phyloP scores from a whole-genome alignment of 2,888 invertebrate species.

The Corbicula japonica region DNA sequence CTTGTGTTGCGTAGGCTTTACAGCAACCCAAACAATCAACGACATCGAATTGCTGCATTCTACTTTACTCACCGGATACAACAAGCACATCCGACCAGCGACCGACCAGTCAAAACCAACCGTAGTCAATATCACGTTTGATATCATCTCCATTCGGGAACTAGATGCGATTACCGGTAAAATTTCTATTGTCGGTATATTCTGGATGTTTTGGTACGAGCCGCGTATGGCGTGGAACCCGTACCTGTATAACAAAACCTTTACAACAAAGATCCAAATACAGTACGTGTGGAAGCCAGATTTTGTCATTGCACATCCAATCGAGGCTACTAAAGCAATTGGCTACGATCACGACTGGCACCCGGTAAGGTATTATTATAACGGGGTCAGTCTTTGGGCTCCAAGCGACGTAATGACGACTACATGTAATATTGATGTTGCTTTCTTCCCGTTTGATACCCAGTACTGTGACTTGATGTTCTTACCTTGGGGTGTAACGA shows the following conservation, averaged over 20 bases:
- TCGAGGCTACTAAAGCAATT: constrained; percentile 11
- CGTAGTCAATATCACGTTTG: constrained; percentile 38
- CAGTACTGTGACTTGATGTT: constrained; percentile 44
- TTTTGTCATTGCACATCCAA: constrained; percentile 44
- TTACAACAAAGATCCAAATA: constrained; percentile 28
- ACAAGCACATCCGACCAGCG: constrained; percentile 49
- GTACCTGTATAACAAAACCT: constrained; percentile 18
- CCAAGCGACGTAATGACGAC: constrained; percentile 35
- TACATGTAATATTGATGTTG: constrained; percentile 32
- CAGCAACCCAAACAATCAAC: constrained; percentile 19
- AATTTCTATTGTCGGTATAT: constrained; percentile 51
- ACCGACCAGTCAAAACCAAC: constrained; percentile 28
- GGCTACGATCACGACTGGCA: constrained; percentile 27
- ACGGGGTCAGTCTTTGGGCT: constrained; percentile 19
- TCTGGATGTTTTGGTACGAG: constrained; percentile 57
- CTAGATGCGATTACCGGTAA: constrained; percentile 60
- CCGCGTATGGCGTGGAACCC: constrained; percentile 54
- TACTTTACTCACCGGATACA: constrained; percentile 25
- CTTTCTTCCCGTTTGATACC: constrained; percentile 40
- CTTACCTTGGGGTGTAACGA: constrained; percentile 1
- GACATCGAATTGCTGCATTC: background rate
- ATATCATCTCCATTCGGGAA: constrained; percentile 50
- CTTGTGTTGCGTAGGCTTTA: too few relatives aligned
- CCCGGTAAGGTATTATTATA: background rate
- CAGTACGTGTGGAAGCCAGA: constrained; percentile 61